phyloP scores from a whole-genome alignment of 2,113 vertebrate genomes.

The Syngnathus typhle region DNA sequence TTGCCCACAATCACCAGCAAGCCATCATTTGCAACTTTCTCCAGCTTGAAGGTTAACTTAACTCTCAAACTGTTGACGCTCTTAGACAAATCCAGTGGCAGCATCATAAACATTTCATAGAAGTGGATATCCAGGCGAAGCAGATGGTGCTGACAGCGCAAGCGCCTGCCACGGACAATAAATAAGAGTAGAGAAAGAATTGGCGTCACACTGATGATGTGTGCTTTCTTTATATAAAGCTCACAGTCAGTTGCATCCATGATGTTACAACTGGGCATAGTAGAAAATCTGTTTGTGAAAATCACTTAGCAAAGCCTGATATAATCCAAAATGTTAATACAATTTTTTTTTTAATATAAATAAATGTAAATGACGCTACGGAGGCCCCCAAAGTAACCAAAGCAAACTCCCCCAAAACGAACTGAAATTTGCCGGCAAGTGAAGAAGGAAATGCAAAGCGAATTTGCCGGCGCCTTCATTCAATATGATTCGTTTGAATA shows the following conservation, averaged over 20 bases:
- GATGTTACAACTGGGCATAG: neutral
- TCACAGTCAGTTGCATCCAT: neutral
- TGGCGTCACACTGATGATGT: slow-evolving; percentile 20
- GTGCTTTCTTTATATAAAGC: slow-evolving; percentile 1
- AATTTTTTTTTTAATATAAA: too few species aligned
- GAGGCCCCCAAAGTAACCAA: too few species aligned
- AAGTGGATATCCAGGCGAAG: slow-evolving; percentile 56
- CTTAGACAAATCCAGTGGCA: slow-evolving; percentile 36
- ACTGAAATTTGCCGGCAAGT: too few species aligned
- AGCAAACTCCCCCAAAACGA: too few species aligned
- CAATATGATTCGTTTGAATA: too few species aligned
- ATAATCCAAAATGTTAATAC: too few species aligned
- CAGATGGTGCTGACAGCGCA: slow-evolving; percentile 58
- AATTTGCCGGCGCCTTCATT: too few species aligned
- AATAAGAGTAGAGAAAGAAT: slow-evolving; percentile 32
- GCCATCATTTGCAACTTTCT: slow-evolving; percentile 32
- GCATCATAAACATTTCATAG: slow-evolving; percentile 59
- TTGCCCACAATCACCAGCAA: slow-evolving; percentile 9
- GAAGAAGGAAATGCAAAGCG: too few species aligned
- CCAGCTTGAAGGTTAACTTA: slow-evolving; percentile 56
- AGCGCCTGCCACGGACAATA: slow-evolving; percentile 42
- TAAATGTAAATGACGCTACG: too few species aligned
- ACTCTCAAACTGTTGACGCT: slow-evolving; percentile 28
- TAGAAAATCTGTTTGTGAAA: too few species aligned
- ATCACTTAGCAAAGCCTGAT: too few species aligned